Conservation (phyloP, 2,797 vertebrate species). For the Morelia viridis region DNA sequence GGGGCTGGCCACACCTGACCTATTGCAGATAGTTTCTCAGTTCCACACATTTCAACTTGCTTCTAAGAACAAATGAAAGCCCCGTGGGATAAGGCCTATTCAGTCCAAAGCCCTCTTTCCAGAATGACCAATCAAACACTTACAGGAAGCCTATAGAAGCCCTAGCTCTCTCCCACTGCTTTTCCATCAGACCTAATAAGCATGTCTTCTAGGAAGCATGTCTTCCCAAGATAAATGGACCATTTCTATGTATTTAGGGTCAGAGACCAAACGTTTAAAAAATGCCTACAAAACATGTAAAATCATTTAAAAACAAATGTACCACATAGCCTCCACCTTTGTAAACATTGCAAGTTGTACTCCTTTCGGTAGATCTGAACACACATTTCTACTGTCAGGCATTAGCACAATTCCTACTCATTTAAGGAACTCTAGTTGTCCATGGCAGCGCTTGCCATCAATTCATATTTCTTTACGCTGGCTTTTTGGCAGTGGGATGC, state of each 20-base stretch:
- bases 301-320: neutral
- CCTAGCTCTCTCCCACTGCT: neutral
- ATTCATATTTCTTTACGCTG: neutral
- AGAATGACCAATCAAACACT: neutral
- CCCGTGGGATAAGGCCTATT: neutral
- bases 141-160: neutral
- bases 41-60: neutral
- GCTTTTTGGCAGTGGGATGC: neutral
- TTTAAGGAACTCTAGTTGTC: neutral
- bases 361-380: neutral
- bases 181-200: neutral
- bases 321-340: neutral
- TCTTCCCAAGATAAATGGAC: neutral
- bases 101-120: neutral
- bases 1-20: neutral
- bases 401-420: neutral
- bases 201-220: neutral
- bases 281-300: neutral
- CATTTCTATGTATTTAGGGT: neutral
- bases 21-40: neutral
- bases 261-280: neutral
- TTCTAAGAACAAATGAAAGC: neutral
- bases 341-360: neutral
- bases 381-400: neutral
- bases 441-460: neutral